Evolutionary conservation across 35 echinoderm and acorn worm genomes (phyloP).

Genomic region (Heliocidaris tuberculata): DNA sequence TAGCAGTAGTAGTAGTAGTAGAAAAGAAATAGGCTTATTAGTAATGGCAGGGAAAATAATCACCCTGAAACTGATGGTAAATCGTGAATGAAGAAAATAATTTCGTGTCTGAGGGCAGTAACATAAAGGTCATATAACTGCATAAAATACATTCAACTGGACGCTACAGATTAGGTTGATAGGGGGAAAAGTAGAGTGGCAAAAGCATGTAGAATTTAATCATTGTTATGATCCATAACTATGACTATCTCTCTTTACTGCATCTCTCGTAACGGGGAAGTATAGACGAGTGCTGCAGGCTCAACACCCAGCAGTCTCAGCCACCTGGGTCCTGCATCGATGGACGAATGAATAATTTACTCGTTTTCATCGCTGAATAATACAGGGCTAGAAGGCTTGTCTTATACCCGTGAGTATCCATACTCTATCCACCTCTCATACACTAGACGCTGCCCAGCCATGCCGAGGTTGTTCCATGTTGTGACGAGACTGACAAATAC

Average conservation of each 20-base stretch:
- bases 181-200: neutral
- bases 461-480: neutral
- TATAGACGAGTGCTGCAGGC: neutral
- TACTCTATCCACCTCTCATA: neutral
- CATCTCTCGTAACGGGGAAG: neutral
- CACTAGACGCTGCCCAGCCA: neutral
- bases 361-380: slow-evolving; percentile 11
- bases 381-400: neutral
- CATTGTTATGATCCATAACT: neutral
- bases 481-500: neutral
- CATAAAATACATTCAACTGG: neutral
- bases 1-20: neutral
- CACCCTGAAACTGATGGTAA: neutral
- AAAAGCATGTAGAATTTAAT: neutral
- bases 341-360: neutral
- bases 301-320: neutral
- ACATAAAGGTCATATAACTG: too few relatives aligned
- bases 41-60: neutral
- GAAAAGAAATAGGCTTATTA: neutral
- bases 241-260: neutral
- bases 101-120: too few relatives aligned
- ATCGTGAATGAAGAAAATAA: neutral
- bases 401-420: neutral
- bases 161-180: neutral
- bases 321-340: neutral